Conservation (phyloP, 2,888 invertebrate species). For the Pollenia griseotomentosa region DNA sequence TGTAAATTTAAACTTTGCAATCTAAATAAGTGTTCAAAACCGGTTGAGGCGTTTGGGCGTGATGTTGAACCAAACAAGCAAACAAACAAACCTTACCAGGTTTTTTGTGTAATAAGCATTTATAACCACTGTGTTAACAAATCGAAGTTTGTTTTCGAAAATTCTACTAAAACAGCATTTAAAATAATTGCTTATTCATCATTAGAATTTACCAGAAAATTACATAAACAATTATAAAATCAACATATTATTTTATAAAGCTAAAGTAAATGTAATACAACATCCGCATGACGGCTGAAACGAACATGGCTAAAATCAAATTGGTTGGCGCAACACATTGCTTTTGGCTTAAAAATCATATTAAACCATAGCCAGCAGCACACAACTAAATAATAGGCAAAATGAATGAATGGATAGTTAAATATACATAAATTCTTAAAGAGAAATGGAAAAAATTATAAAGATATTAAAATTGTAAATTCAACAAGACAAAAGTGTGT, state of each 20-base stretch:
- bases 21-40: no score
- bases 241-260: constrained; percentile 33
- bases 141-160: no score
- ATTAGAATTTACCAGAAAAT: not conserved
- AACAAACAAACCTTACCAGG: no score
- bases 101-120: no score
- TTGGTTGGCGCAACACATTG: constrained; percentile 17
- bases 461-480: constrained; percentile 25
- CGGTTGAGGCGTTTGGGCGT: no score
- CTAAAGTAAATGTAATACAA: not conserved
- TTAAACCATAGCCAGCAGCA: constrained; percentile 5
- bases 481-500: not conserved
- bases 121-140: no score
- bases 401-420: not conserved
- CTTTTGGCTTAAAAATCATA: constrained; percentile 11
- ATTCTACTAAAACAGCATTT: no score
- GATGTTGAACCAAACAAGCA: no score
- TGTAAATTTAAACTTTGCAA: no score
- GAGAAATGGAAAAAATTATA: not conserved
- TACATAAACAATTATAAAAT: constrained; percentile 25
- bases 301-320: constrained; percentile 7
- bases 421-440: constrained; percentile 11
- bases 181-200: not conserved
- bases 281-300: not conserved
- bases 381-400: not conserved